Conservation (phyloP, 2,888 invertebrate species). For the Eutolmus rufibarbis region DNA sequence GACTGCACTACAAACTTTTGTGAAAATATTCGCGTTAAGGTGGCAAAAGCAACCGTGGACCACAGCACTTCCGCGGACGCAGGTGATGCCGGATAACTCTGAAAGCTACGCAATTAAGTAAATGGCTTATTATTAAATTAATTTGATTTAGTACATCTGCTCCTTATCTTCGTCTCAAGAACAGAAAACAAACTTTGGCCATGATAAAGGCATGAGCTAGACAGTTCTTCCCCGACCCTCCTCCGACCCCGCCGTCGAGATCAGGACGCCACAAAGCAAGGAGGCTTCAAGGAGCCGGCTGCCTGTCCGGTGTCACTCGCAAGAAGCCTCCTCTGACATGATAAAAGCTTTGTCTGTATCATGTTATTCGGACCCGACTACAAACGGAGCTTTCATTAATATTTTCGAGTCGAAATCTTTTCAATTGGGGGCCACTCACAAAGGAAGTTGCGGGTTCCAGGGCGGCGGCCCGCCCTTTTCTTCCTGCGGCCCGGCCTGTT, state of each 20-base stretch:
- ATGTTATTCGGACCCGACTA: neutral
- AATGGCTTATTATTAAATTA: slow-evolving; percentile 26
- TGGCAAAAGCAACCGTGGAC: neutral
- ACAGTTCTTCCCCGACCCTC: neutral
- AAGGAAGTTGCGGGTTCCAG: neutral
- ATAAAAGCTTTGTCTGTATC: slow-evolving; percentile 24
- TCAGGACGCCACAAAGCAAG: neutral
- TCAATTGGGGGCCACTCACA: neutral
- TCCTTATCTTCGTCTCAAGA: neutral
- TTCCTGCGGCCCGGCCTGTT: neutral
- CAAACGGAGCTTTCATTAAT: neutral
- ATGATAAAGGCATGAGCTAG: neutral
- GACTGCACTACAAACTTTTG: neutral
- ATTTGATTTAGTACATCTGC: slow-evolving; percentile 13
- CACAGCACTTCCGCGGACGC: neutral
- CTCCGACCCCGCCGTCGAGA: neutral
- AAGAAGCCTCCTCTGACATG: neutral
- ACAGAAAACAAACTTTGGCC: neutral
- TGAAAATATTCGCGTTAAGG: neutral
- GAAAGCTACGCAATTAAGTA: neutral
- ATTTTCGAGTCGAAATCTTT: neutral
- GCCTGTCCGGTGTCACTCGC: neutral
- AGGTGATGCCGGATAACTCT: neutral
- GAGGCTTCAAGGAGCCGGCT: neutral
- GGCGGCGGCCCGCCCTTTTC: neutral